A percentile compares a stretch with the other conserved stretches of the same genome.
These are phyloP conservation scores for Luperina testacea DNA, from an alignment of 2,888 invertebrate genomes.

Conservation along the genomic window DNA sequence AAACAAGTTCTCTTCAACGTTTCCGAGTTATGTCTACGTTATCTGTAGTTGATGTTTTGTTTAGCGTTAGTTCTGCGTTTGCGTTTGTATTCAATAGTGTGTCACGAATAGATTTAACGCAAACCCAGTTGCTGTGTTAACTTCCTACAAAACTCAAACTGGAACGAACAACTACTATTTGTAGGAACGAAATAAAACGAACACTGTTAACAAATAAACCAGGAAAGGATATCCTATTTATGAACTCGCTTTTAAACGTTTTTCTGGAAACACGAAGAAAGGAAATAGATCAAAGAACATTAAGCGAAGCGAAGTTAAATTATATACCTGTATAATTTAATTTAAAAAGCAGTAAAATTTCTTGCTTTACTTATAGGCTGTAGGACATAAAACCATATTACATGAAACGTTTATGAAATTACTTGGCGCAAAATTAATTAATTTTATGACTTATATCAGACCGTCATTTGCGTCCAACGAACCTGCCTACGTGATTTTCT, in stretches of 20 bases:
- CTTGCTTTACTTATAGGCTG: neutral
- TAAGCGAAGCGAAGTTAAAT: conserved; percentile 10
- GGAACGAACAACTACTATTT: conserved; percentile 20
- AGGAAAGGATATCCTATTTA: conserved; percentile 53
- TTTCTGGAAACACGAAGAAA: conserved; percentile 33
- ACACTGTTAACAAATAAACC: conserved; percentile 35
- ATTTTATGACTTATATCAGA: conserved; percentile 10
- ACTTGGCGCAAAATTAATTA: conserved; percentile 32
- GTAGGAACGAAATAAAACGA: conserved; percentile 31
- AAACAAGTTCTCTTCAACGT: conserved; percentile 30
- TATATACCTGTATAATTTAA: conserved; percentile 15
- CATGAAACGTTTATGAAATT: conserved; percentile 22
- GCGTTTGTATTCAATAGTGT: conserved; percentile 31
- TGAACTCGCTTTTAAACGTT: conserved; percentile 38
- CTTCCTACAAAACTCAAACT: conserved; percentile 20
- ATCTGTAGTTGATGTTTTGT: conserved; percentile 35
- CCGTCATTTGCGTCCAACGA: conserved; percentile 8
- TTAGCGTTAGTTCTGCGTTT: conserved; percentile 18
- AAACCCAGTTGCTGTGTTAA: conserved; percentile 16
- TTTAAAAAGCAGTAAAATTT: conserved; percentile 21
- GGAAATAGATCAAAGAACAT: conserved; percentile 58
- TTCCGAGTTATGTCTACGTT: conserved; percentile 25
- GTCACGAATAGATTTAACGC: conserved; percentile 23
- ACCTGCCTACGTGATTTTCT: neutral
- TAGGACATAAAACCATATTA: conserved; percentile 1